Evolutionary conservation across 2,888 invertebrate genomes (phyloP).

Genomic region (Hirtodrosophila confusa): DNA sequence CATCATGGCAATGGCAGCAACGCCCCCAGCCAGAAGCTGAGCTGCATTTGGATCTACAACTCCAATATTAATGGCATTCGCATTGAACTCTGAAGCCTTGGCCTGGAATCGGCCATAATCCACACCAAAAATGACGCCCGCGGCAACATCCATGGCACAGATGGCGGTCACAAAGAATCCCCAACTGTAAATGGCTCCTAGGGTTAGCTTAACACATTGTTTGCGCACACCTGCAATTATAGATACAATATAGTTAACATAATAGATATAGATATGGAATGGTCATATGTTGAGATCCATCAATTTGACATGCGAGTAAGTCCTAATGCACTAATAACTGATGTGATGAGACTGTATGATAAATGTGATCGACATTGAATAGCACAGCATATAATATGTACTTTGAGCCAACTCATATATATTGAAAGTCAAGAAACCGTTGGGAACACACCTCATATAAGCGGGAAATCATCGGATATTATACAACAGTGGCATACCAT

Average conservation of each 20-base stretch:
- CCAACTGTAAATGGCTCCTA: constrained; percentile 79
- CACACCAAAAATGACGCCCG: constrained; percentile 83
- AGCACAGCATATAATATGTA: neutral
- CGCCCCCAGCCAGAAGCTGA: constrained; percentile 74
- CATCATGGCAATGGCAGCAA: constrained; percentile 82
- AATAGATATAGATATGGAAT: neutral
- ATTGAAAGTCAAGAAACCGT: neutral
- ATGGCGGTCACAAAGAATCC: constrained; percentile 72
- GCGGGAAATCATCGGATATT: constrained; percentile 28
- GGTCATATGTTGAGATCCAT: constrained; percentile 29
- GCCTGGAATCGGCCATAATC: constrained; percentile 79
- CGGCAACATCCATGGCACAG: constrained; percentile 80
- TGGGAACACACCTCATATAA: neutral
- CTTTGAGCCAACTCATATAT: neutral
- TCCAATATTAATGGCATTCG: constrained; percentile 56
- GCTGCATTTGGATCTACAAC: constrained; percentile 57
- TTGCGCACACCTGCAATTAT: constrained; percentile 72
- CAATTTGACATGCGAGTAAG: constrained; percentile 13
- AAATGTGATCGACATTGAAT: constrained; percentile 4
- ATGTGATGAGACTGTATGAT: constrained; percentile 12
- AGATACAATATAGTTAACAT: neutral
- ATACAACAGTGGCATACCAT: constrained; percentile 33
- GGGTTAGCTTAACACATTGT: constrained; percentile 60
- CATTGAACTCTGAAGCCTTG: constrained; percentile 59
- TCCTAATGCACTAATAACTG: constrained; percentile 15